These are phyloP conservation scores for Erpornis zantholeuca DNA, from an alignment of 2,113 vertebrate species.

Conservation along the genomic window DNA sequence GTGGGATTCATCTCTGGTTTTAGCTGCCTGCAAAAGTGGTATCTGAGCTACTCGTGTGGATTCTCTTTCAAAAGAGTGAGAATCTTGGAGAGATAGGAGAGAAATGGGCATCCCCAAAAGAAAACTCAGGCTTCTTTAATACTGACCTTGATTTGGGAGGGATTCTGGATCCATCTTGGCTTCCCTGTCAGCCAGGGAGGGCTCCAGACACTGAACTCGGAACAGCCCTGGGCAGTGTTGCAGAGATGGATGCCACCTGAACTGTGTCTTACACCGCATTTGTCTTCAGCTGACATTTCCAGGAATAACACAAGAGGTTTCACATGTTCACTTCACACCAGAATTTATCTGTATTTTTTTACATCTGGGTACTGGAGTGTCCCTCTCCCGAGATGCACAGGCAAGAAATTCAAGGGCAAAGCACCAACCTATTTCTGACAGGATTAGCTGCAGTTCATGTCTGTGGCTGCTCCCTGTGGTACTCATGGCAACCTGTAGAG, in stretches of 20 bases:
- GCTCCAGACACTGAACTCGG: not conserved
- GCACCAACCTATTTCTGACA: not conserved
- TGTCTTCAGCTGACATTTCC: not conserved
- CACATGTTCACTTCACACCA: not conserved
- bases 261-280: not conserved
- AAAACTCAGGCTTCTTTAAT: not conserved
- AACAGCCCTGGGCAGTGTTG: not conserved
- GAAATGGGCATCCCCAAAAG: not conserved
- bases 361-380: not conserved
- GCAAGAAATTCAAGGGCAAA: not conserved
- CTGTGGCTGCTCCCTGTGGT: not conserved
- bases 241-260: not conserved
- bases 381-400: not conserved
- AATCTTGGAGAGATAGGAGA: not conserved
- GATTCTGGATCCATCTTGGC: not conserved
- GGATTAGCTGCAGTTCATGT: not conserved
- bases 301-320: not conserved
- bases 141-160: not conserved
- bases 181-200: not conserved
- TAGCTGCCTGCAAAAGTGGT: not conserved
- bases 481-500: not conserved
- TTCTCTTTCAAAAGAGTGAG: not conserved
- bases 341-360: not conserved
- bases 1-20: conserved; percentile 14
- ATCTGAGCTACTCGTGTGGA: not conserved